Conservation (phyloP, 2,113 vertebrate genomes). For the Rhea pennata region DNA sequence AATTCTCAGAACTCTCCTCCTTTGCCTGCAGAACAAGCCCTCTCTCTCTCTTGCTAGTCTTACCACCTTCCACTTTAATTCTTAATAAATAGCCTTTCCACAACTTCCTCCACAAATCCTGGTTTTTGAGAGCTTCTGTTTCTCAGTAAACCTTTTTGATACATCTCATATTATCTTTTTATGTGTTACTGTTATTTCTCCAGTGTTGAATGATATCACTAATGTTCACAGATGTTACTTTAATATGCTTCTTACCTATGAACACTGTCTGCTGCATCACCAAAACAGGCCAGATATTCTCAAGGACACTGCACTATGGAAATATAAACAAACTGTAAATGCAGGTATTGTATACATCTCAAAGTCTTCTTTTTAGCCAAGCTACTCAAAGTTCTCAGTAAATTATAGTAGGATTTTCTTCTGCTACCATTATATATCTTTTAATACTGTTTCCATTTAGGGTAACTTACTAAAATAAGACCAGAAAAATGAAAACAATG, state of each 20-base stretch:
- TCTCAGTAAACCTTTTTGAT: neutral
- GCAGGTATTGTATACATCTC: neutral
- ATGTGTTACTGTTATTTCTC: neutral
- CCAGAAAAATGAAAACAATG: neutral
- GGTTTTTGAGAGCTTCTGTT: neutral
- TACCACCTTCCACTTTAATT: neutral
- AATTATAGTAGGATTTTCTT: neutral
- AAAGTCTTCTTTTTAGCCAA: neutral
- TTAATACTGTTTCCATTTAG: neutral
- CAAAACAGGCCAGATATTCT: neutral
- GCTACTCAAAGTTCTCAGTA: neutral
- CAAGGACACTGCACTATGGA: neutral
- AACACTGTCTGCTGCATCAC: neutral
- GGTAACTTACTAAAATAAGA: neutral
- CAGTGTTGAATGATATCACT: neutral
- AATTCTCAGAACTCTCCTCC: neutral
- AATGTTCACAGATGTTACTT: neutral
- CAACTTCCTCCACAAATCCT: neutral
- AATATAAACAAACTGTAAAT: neutral
- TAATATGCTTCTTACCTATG: neutral
- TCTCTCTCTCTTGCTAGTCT: neutral
- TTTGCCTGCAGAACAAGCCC: neutral
- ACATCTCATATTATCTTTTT: neutral
- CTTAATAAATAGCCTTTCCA: accelerated
- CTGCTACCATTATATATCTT: neutral